Conservation (phyloP, 2,113 vertebrate species). For the Rhadina sibilatrix region DNA sequence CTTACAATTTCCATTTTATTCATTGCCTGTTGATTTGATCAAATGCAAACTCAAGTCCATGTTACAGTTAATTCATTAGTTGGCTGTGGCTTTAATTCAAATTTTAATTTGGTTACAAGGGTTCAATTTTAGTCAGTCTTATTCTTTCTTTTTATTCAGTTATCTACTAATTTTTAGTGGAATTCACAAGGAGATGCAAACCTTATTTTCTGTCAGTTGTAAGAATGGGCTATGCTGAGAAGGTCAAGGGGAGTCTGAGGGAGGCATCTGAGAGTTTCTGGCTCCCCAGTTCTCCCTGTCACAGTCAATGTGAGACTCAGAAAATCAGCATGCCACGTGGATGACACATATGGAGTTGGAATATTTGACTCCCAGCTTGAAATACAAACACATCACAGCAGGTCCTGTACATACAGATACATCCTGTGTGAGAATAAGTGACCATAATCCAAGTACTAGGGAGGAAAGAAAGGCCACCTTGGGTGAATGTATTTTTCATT, state of each 20-base stretch:
- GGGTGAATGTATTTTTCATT: not conserved
- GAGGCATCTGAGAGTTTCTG: not conserved
- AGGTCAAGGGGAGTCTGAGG: not conserved
- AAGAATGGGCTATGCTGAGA: not conserved
- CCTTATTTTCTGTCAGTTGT: not conserved
- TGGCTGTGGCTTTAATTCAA: not conserved
- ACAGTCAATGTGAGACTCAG: not conserved
- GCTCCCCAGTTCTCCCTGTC: not conserved
- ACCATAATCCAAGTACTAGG: not conserved
- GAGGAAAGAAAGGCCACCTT: not conserved
- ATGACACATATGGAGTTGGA: not conserved
- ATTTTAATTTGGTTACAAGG: not conserved
- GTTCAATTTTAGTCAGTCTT: not conserved
- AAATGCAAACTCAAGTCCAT: not conserved
- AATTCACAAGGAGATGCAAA: not conserved
- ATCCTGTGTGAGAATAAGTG: not conserved
- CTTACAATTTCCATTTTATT: not conserved
- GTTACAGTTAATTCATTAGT: not conserved
- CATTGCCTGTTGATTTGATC: not conserved
- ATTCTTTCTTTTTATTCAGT: not conserved
- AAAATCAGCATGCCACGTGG: not conserved
- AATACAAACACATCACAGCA: not conserved
- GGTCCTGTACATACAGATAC: not conserved
- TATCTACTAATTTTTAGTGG: not conserved
- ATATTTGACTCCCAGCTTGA: not conserved